Percentiles rank a stretch among this genome's conserved stretches.
Conservation (phyloP, 2,113 vertebrate genomes). For the Nansenia antarctica region DNA sequence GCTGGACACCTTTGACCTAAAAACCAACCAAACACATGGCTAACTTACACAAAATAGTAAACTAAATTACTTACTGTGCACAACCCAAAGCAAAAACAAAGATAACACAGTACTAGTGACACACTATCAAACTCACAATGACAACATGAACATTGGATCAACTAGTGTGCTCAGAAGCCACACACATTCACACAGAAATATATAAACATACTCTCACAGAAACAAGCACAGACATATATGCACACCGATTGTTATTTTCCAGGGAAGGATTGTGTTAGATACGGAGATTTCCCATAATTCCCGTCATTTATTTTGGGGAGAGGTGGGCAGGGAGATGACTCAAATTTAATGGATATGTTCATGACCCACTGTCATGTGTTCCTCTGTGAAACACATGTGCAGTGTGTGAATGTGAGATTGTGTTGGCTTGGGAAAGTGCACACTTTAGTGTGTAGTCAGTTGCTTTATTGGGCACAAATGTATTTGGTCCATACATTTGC, state of each 20-base stretch:
- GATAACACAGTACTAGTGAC: conserved; percentile 31
- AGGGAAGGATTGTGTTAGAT: conserved; percentile 71
- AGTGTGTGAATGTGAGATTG: neutral
- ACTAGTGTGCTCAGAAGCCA: conserved; percentile 35
- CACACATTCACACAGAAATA: conserved; percentile 40
- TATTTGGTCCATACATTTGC: neutral
- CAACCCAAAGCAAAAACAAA: conserved; percentile 2
- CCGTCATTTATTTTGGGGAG: conserved; percentile 43
- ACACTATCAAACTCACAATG: conserved; percentile 40
- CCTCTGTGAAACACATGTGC: neutral
- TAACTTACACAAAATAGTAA: neutral
- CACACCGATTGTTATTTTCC: conserved; percentile 56
- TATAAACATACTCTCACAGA: conserved; percentile 30
- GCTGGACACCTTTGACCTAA: neutral
- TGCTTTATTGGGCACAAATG: neutral
- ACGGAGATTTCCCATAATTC: conserved; percentile 81
- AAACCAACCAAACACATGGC: neutral
- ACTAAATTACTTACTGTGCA: neutral
- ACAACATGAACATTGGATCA: conserved; percentile 39
- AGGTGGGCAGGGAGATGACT: conserved; percentile 40
- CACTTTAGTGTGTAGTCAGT: neutral
- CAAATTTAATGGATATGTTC: conserved; percentile 44
- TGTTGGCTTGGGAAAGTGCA: neutral
- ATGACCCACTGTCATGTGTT: conserved; percentile 14
- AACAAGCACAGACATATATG: conserved; percentile 32